phyloP scores from a whole-genome alignment of 2,888 invertebrate species.

The Psococerastis gibbosa region DNA sequence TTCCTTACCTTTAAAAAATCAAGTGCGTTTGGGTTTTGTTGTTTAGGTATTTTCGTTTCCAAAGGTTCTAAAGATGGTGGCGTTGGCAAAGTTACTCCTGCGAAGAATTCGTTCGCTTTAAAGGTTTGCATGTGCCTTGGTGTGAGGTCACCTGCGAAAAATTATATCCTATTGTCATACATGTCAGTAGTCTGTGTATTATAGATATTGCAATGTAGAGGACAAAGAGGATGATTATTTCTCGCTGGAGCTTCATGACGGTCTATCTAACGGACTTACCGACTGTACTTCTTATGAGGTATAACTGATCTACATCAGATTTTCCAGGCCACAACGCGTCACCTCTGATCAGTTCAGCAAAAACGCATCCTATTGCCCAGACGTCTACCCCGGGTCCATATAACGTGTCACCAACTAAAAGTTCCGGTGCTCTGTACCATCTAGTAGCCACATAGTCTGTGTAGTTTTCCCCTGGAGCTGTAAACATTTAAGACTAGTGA shows the following conservation, averaged over 20 bases:
- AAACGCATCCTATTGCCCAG: constrained; percentile 91
- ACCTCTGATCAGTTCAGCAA: constrained; percentile 70
- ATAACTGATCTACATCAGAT: constrained; percentile 95
- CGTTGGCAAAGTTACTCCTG: constrained; percentile 81
- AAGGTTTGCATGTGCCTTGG: constrained; percentile 92
- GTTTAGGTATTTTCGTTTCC: constrained; percentile 65
- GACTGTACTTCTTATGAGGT: constrained; percentile 82
- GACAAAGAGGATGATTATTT: no score
- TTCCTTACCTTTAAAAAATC: constrained; percentile 66
- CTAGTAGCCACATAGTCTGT: constrained; percentile 98
- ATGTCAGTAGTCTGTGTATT: neutral
- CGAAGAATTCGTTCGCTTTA: constrained; percentile 84
- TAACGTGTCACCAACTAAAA: constrained; percentile 90
- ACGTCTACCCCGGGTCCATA: constrained; percentile 88
- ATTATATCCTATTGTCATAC: neutral
- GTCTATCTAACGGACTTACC: constrained; percentile 27
- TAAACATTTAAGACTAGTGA: constrained; percentile 18
- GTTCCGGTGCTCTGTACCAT: constrained; percentile 95
- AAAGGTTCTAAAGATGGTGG: constrained; percentile 71
- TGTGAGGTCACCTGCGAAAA: constrained; percentile 53
- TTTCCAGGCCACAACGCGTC: constrained; percentile 97
- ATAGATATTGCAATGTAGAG: no score
- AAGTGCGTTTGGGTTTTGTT: constrained; percentile 41
- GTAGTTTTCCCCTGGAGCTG: constrained; percentile 90
- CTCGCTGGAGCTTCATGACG: no score